Conservation (phyloP, 1,140 invertebrate species). For the Drosophila sucinea region DNA sequence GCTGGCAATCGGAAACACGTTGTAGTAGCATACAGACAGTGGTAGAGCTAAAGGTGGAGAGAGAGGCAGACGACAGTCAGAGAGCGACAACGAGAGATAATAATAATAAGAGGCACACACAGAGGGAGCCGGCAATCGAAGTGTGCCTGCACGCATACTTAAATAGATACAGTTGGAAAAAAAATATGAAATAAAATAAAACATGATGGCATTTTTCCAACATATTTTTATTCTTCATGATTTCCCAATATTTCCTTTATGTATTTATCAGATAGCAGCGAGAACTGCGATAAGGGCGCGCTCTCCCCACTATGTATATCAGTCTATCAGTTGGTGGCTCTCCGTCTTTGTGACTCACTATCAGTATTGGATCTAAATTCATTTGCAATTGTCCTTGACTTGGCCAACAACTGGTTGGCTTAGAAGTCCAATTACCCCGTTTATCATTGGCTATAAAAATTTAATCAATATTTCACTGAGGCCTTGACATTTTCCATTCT, state of each 20-base stretch:
- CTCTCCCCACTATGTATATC: background rate
- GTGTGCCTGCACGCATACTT: constrained; percentile 43
- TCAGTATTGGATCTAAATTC: background rate
- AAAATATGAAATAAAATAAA: background rate
- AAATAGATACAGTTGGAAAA: constrained; percentile 23
- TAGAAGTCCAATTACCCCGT: constrained; percentile 3
- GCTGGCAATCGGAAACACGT: constrained; percentile 61
- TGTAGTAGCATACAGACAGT: constrained; percentile 10
- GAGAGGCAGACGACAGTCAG: background rate
- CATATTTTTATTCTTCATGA: constrained; percentile 15
- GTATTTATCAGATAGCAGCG: constrained; percentile 8
- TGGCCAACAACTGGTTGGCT: background rate
- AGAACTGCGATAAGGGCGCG: background rate
- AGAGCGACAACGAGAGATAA: background rate
- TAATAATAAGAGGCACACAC: background rate
- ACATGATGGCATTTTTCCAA: constrained; percentile 18
- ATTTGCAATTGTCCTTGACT: constrained; percentile 4
- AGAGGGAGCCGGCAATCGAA: constrained; percentile 9
- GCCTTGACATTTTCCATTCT: constrained; percentile 1
- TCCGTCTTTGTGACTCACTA: background rate
- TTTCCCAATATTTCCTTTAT: constrained; percentile 22
- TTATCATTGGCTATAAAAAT: constrained; percentile 3
- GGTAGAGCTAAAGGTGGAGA: background rate
- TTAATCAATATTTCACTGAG: constrained; percentile 16
- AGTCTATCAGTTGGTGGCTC: background rate